Base-by-base conservation (phyloP, 2,888 invertebrate genomes). In the Ochropacha duplaris region DNA sequence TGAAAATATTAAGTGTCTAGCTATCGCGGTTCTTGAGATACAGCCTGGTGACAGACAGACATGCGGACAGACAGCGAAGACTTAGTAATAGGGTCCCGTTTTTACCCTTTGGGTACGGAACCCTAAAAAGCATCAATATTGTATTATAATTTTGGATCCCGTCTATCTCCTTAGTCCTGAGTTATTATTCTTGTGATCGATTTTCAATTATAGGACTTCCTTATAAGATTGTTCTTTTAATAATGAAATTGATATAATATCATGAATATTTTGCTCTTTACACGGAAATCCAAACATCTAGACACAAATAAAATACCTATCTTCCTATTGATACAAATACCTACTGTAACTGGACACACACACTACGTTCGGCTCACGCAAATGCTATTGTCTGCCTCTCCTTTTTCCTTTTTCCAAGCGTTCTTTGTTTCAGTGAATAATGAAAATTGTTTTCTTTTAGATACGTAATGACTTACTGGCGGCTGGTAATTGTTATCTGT, bases 351-450 rank as follows among this genome's bases (percentile, higher is more conserved):
- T 51, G 61, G 64, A 72, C 62, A 72, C 4, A 68, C 68, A 67
- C 61, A 62, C 62, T 56, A 58, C 54, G 67, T 62, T 24, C 24
- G 24, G 24, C 24, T 64, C 61, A 71, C 63, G 69, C 66, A 64
- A 73, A 59, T 62, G 61, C 68, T 57, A 73, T 73, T 75, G 71
- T 73, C 59, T 75, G 67, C 71, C 57, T 31, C 34, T 49, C 22
- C 64, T 58, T 65, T 61, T 59, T 61, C 60, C 60, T 64, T 66
- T 67, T 74, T 62, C 64, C 57, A 59, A 54, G 49, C 36, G 54
- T 52, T 60, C 67, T 54, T 74, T 69, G 74, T 72, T 66, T 62
- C 57, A 57, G 52, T 44, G 55, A 44, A 24, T 62, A 60, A 60
- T 66, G 69, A 69, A 65, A 61, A 74, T 72, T 52, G 55, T 64